A percentile compares a stretch with the other conserved stretches of the same genome.
Evolutionary conservation across 2,113 vertebrate genomes (phyloP).

Genomic region (Phodopus roborovskii): DNA sequence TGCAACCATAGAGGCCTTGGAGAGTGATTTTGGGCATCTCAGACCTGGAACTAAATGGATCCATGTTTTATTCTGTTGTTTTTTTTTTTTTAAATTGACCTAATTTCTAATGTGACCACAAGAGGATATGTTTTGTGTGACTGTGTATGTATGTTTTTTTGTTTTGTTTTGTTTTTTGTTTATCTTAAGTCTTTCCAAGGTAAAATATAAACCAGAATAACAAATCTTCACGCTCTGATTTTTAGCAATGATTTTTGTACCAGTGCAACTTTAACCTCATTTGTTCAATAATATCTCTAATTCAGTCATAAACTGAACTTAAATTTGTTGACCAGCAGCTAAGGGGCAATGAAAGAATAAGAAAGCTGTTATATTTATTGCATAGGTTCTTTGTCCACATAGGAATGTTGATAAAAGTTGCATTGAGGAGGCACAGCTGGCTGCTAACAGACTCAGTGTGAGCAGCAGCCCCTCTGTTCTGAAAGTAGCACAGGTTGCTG

Average conservation of each 20-base stretch:
- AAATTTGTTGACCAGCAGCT: background rate
- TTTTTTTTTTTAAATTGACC: background rate
- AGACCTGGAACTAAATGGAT: background rate
- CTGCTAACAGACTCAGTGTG: constrained; percentile 49
- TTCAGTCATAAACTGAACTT: constrained; percentile 39
- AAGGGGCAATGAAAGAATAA: background rate
- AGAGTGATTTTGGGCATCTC: background rate
- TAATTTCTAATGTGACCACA: constrained; percentile 13
- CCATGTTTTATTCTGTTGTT: constrained; percentile 21
- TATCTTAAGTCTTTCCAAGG: background rate
- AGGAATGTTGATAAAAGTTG: constrained; percentile 61
- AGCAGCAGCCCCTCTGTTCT: constrained; percentile 62
- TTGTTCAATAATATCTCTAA: constrained; percentile 67
- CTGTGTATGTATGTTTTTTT: background rate
- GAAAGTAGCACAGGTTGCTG: constrained; percentile 54
- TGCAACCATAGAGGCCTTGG: background rate
- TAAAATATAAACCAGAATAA: background rate
- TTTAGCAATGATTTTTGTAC: constrained; percentile 46
- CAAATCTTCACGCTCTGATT: constrained; percentile 10
- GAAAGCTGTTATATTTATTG: constrained; percentile 60
- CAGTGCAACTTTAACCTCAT: constrained; percentile 35
- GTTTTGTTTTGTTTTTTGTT: no score
- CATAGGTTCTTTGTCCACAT: constrained; percentile 1
- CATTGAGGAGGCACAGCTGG: constrained; percentile 73
- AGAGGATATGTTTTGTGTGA: background rate